Conservation (phyloP, 2,797 vertebrate species). For the Malurus leucopterus region DNA sequence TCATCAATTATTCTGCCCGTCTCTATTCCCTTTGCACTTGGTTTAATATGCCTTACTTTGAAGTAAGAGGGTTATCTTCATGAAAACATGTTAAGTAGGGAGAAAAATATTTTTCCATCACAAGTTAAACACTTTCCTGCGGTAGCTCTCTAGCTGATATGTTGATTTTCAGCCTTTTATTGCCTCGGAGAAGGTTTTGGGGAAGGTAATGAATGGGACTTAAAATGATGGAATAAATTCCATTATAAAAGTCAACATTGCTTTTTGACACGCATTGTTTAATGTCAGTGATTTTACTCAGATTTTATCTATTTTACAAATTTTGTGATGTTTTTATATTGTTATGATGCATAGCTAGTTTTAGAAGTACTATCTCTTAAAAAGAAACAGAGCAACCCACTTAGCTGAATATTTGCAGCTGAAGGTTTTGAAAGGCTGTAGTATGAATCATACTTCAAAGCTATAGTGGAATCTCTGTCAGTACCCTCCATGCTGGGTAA, state of each 20-base stretch:
- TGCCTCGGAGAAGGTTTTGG: background rate
- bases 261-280: background rate
- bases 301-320: background rate
- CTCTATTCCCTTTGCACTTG: slow-evolving; percentile 1
- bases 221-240: background rate
- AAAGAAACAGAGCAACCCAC: background rate
- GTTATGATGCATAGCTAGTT: background rate
- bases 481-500: background rate
- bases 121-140: background rate
- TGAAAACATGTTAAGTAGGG: background rate
- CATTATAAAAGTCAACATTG: fast-evolving
- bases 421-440: background rate
- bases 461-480: background rate
- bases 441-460: background rate
- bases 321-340: background rate
- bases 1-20: background rate
- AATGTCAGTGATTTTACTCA: background rate
- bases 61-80: background rate
- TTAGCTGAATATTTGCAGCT: background rate
- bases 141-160: background rate
- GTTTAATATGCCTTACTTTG: background rate
- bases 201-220: background rate
- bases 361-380: background rate
- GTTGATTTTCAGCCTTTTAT: background rate
- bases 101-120: background rate